Base-by-base conservation (phyloP, 2,113 vertebrate genomes). In the Polypterus bichir region DNA sequence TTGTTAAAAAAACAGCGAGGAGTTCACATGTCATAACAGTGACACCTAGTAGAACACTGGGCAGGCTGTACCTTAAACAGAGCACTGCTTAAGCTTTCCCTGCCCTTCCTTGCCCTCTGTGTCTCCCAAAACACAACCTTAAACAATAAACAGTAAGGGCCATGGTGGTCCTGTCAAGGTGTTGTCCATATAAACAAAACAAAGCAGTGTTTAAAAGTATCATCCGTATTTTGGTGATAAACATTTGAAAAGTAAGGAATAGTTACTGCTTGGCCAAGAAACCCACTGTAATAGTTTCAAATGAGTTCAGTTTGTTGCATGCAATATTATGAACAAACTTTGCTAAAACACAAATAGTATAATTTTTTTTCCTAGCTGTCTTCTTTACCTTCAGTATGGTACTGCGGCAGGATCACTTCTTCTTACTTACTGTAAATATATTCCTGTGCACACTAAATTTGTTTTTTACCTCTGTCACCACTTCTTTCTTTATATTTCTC, bases 1-100 rank as follows among this genome's bases (percentile, higher is more conserved):
- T 93, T 97, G 88, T 92, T 86, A 95, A 81, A 91, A 88, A 86
- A 92, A 92, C 91, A 95, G 83, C 77, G 86, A 88, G 83, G 76
- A 70, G 75, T 74, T 77, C 89, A 90, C 86, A 88, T 91, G 91
- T 87, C 88, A 84, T 83, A 89, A 86, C 80, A 88, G 79, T 83
- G 89, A 94, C 83, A 89, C 71, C 81, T 76, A 62, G 74, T 80
- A 69, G 69, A 81, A 64, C 65, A 75, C 79, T 69, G 73, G 72
- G 70, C 73, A 74, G 73, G 74, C 77, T 76, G 75, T 73, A 11
- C 70, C 68, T 57, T 69, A 47, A 65, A 73, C 64, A 61, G 73
- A 68, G 74, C 77, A 73, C 74, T 69, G 57, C 71, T 74, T 59
- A 44, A 62, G 73, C 70, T 80, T 80, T 70, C 70, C 72, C 62